phyloP scores from a whole-genome alignment of 2,888 invertebrate genomes.

The Hecatera dysodea region DNA sequence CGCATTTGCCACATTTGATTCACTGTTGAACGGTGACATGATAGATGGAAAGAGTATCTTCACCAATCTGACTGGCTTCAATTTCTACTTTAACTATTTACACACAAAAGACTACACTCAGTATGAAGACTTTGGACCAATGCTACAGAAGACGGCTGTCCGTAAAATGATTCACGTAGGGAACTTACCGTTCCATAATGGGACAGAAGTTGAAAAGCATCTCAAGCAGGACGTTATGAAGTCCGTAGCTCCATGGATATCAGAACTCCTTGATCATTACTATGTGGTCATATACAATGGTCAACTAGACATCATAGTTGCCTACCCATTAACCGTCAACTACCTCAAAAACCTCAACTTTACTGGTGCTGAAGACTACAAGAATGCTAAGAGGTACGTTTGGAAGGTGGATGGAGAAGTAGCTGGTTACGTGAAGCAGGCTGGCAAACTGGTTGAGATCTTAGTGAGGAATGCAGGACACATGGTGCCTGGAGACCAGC shows the following conservation, averaged over 20 bases:
- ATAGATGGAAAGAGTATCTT: slow-evolving; percentile 91
- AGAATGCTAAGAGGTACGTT: slow-evolving; percentile 91
- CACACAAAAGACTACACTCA: slow-evolving; percentile 90
- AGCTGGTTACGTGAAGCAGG: slow-evolving; percentile 94
- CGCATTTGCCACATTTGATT: slow-evolving; percentile 94
- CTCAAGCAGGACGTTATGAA: slow-evolving; percentile 95
- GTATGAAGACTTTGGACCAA: slow-evolving; percentile 90
- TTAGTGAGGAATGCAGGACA: slow-evolving; percentile 95
- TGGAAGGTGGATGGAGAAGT: slow-evolving; percentile 93
- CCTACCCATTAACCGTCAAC: slow-evolving; percentile 96
- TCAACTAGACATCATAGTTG: slow-evolving; percentile 97
- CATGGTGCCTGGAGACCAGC: slow-evolving; percentile 95
- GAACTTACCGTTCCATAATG: slow-evolving; percentile 93
- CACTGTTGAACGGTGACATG: slow-evolving; percentile 93
- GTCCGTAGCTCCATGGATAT: slow-evolving; percentile 94
- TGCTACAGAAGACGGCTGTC: slow-evolving; percentile 91
- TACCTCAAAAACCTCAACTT: slow-evolving; percentile 94
- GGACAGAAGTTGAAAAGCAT: slow-evolving; percentile 92
- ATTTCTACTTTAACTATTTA: slow-evolving; percentile 94
- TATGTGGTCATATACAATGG: slow-evolving; percentile 96
- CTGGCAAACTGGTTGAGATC: slow-evolving; percentile 93
- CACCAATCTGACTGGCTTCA: slow-evolving; percentile 94
- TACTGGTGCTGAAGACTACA: slow-evolving; percentile 92
- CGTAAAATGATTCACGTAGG: slow-evolving; percentile 96
- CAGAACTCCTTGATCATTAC: slow-evolving; percentile 92